Evolutionary conservation across 2,888 invertebrate species (phyloP).

Genomic region (Fabriciana adippe): DNA sequence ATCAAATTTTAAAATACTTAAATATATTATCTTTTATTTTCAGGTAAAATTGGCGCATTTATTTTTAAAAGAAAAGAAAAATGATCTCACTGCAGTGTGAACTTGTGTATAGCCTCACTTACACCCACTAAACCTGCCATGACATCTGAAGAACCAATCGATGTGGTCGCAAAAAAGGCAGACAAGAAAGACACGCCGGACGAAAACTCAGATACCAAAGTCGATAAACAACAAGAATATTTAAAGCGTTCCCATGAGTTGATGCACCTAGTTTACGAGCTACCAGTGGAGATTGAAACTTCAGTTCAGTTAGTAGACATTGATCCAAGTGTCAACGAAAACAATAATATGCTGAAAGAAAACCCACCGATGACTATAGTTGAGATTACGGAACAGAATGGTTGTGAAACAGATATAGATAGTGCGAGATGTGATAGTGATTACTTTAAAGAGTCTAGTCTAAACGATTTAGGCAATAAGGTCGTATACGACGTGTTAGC

Average conservation of each 20-base stretch:
- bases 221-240: slow-evolving; percentile 54
- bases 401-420: slow-evolving; percentile 70
- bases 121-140: slow-evolving; percentile 57
- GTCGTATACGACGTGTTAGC: slow-evolving; percentile 67
- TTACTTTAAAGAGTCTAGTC: slow-evolving; percentile 62
- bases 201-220: slow-evolving; percentile 57
- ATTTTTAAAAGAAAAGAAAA: slow-evolving; percentile 10
- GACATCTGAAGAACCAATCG: slow-evolving; percentile 76
- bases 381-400: slow-evolving; percentile 75
- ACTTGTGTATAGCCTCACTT: slow-evolving; percentile 6
- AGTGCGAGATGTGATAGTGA: slow-evolving; percentile 61
- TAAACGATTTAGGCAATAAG: slow-evolving; percentile 69
- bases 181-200: slow-evolving; percentile 58
- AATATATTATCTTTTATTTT: slow-evolving; percentile 23
- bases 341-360: slow-evolving; percentile 75
- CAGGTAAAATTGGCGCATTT: slow-evolving; percentile 26
- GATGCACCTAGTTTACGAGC: slow-evolving; percentile 76
- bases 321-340: slow-evolving; percentile 52
- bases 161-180: slow-evolving; percentile 66
- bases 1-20: too few species aligned
- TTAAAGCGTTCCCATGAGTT: slow-evolving; percentile 65
- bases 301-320: slow-evolving; percentile 1
- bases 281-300: slow-evolving; percentile 64
- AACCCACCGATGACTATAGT: slow-evolving; percentile 76
- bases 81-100: slow-evolving; percentile 20